Evolutionary conservation across 2,888 invertebrate species (phyloP).

Genomic region (Uropetala carovei): DNA sequence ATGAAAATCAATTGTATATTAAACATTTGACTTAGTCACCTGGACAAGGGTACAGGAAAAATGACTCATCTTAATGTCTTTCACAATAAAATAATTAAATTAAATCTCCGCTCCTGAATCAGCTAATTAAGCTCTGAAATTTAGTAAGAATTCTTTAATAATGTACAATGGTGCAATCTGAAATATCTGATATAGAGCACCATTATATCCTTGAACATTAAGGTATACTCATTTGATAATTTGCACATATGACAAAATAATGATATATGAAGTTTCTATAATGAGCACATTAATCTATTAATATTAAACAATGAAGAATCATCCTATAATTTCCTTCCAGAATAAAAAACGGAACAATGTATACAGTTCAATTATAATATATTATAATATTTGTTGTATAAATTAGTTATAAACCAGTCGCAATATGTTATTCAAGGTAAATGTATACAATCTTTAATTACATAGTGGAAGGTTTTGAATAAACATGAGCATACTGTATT

Average conservation of each 20-base stretch:
- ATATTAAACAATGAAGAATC: background rate
- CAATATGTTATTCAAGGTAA: slow-evolving; percentile 22
- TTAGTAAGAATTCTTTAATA: background rate
- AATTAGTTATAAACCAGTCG: slow-evolving; percentile 23
- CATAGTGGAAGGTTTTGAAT: slow-evolving; percentile 43
- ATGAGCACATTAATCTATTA: background rate
- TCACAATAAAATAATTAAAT: background rate
- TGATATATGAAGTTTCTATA: too few species aligned
- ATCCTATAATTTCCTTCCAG: too few species aligned
- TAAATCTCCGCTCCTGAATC: background rate
- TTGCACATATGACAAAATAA: too few species aligned
- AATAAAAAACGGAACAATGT: too few species aligned
- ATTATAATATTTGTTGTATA: too few species aligned
- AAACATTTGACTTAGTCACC: slow-evolving; percentile 28
- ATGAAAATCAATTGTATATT: slow-evolving; percentile 51
- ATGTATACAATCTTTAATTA: slow-evolving; percentile 43
- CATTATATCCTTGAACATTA: background rate
- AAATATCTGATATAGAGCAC: background rate
- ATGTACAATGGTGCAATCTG: background rate
- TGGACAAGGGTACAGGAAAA: slow-evolving; percentile 1
- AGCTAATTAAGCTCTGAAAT: background rate
- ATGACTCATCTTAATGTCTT: background rate
- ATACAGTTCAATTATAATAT: too few species aligned
- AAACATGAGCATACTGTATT: slow-evolving; percentile 63
- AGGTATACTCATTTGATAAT: background rate